These are phyloP conservation scores for Epiblema foenella DNA, from an alignment of 2,888 invertebrate species.

Conservation along the genomic window DNA sequence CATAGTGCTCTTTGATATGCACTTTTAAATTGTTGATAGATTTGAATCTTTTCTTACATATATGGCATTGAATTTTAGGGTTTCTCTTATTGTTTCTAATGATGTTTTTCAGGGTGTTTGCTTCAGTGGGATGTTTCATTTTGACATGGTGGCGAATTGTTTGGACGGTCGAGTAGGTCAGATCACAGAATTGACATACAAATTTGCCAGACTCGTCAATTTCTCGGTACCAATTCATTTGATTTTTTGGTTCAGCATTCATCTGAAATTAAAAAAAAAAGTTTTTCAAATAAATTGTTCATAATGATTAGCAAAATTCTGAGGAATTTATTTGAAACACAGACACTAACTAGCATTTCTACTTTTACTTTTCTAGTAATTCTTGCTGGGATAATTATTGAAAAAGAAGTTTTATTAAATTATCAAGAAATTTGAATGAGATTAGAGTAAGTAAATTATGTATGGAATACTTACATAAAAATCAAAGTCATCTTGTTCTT, in stretches of 20 bases:
- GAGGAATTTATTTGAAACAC: too few species aligned
- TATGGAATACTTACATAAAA: constrained; percentile 14
- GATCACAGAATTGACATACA: constrained; percentile 57
- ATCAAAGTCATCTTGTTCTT: constrained; percentile 19
- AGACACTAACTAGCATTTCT: too few species aligned
- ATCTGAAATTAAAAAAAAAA: constrained; percentile 43
- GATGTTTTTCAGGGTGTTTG: constrained; percentile 45
- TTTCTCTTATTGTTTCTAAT: constrained; percentile 50
- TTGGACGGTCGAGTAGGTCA: constrained; percentile 53
- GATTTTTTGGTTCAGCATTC: constrained; percentile 5
- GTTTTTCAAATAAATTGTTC: neutral
- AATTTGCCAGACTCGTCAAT: constrained; percentile 51
- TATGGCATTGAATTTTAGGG: constrained; percentile 52
- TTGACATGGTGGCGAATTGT: constrained; percentile 54
- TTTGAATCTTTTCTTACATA: constrained; percentile 53
- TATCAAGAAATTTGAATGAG: too few species aligned
- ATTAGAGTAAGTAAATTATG: neutral
- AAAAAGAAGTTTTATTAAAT: too few species aligned
- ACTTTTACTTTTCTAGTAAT: too few species aligned
- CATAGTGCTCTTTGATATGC: constrained; percentile 48
- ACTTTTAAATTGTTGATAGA: constrained; percentile 47
- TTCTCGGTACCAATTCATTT: constrained; percentile 49
- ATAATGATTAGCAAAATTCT: neutral
- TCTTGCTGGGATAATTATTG: too few species aligned
- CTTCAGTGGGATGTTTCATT: constrained; percentile 53